Evolutionary conservation across 2,113 vertebrate genomes (phyloP), one percentile per base, ranked within the genome.

Genomic region (Rhadina sibilatrix): DNA sequence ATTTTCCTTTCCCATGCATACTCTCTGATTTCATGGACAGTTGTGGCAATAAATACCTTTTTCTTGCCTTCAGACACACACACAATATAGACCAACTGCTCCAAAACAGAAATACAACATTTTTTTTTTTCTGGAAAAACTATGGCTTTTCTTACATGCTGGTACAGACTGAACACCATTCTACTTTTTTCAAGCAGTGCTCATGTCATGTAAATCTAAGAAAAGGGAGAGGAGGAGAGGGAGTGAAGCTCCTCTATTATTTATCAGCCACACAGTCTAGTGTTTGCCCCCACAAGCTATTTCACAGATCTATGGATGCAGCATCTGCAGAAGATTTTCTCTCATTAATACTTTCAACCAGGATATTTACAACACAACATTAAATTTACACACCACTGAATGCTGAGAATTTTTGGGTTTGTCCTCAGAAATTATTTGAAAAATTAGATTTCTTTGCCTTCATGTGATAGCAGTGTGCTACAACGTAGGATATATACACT

Each of bases 311-410:
- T 76, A 16, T 40, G 33, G 42, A 47, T 5, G 9, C 52, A 94
- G 59, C 37, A 95, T 69, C 87, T 57, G 1, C 33, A 95, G 69
- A 46, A 31, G 61, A 87, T 87, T 63, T 86, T 91, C n/a, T 74
- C 79, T 90, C 74, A 91, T 93, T 95, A 97, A 93, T 70, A 71
- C 44, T 91, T 97, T 83, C 30, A 90, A 17, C 47, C 47, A 40
- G 8, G 4, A 33, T 93, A 95, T 86, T 37, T 52, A 40, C 50
- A 94, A 28, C 60, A 74, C 46, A 37, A 63, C 49, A 24, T 31
- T 31, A 49, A 16, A 93, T 77, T 89, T 85, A 92, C 52, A 92
- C 68, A 60, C 42, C 18, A 63, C 33, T 74, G 66, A 93, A 40
- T 59, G 63, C 53, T 60, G 21, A 6, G 38, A 54, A 15, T 69